A percentile compares a stretch with the other conserved stretches of the same genome.
Evolutionary conservation across 2,888 invertebrate species (phyloP).

Genomic region (Azorinus chamasolen): DNA sequence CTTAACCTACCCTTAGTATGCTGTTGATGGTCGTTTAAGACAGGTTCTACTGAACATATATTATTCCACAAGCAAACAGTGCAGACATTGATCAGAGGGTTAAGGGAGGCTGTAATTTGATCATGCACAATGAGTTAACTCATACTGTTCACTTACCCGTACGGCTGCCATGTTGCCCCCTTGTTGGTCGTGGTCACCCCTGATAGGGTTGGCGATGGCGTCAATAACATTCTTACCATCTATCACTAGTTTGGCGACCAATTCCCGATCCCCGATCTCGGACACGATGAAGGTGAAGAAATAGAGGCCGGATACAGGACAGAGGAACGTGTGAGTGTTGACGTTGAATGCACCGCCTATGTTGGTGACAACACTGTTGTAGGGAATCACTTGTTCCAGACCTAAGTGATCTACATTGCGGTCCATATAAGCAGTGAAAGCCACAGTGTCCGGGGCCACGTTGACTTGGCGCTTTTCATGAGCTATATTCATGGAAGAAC

Average conservation of each 20-base stretch:
- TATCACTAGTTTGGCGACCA: constrained; percentile 5
- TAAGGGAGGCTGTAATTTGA: too few relatives aligned
- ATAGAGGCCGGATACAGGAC: not conserved
- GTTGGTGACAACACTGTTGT: constrained; percentile 5
- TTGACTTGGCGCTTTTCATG: too few relatives aligned
- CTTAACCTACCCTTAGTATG: too few relatives aligned
- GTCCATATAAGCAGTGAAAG: constrained; percentile 10
- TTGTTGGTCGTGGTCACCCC: not conserved
- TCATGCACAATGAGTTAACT: too few relatives aligned
- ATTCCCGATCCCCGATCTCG: not conserved
- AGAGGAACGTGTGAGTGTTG: not conserved
- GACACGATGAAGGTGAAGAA: constrained; percentile 1
- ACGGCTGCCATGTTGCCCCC: too few relatives aligned
- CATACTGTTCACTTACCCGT: too few relatives aligned
- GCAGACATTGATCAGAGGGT: too few relatives aligned
- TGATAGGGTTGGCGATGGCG: constrained; percentile 2
- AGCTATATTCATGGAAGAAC: too few relatives aligned
- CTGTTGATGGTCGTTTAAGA: too few relatives aligned
- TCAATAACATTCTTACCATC: constrained; percentile 4
- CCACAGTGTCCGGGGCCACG: not conserved
- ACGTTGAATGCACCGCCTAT: constrained; percentile 4
- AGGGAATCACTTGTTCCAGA: not conserved
- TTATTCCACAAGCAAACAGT: too few relatives aligned
- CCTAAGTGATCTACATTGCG: not conserved
- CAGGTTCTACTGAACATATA: too few relatives aligned